Evolutionary conservation across 2,797 vertebrate genomes (phyloP).

Genomic region (Thamnophis elegans): DNA sequence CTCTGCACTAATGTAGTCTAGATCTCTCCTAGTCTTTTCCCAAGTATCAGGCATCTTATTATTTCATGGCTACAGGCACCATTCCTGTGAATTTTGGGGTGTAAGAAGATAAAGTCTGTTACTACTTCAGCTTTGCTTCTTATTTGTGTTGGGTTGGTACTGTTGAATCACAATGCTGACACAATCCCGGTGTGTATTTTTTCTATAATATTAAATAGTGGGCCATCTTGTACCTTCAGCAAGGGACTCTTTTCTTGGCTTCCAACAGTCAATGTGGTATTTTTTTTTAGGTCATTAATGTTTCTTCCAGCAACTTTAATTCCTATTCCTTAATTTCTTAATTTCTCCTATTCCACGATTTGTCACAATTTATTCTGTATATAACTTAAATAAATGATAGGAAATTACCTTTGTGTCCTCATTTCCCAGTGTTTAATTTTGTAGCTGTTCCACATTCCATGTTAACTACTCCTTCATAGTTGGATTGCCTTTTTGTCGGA

Average conservation of each 20-base stretch:
- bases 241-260: background rate
- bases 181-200: background rate
- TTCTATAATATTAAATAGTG: background rate
- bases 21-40: background rate
- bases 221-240: background rate
- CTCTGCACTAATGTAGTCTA: background rate
- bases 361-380: background rate
- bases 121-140: background rate
- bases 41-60: background rate
- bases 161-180: background rate
- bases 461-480: background rate
- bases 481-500: background rate
- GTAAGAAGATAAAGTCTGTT: background rate
- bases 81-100: background rate
- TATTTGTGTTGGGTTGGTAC: background rate
- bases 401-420: background rate
- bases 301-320: background rate
- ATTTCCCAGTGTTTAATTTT: background rate
- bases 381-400: background rate
- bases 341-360: background rate
- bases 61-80: background rate
- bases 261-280: background rate
- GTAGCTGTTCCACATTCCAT: background rate
- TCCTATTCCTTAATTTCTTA: background rate
- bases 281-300: background rate